A percentile compares a stretch with the other conserved stretches of the same genome.
Evolutionary conservation across 2,113 vertebrate genomes (phyloP).

Genomic region (Eudorcas thomsonii): DNA sequence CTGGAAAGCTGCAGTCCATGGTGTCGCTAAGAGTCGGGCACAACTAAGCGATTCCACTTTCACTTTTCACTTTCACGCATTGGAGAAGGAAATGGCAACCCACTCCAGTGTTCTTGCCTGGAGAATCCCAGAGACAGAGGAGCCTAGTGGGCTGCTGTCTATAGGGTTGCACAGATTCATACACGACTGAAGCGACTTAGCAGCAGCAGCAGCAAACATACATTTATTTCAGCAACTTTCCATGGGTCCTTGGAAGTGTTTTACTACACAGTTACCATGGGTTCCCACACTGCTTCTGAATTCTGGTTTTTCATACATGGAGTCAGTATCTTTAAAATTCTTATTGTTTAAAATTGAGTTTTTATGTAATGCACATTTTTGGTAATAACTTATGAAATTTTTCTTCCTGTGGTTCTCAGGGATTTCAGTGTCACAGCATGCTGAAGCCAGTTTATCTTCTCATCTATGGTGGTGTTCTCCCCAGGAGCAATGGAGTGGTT

Average conservation of each 20-base stretch:
- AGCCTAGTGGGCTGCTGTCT: too few relatives aligned
- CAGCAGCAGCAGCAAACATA: neutral
- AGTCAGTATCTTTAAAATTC: neutral
- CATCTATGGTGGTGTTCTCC: neutral
- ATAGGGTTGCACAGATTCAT: too few relatives aligned
- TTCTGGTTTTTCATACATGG: neutral
- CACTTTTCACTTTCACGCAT: too few relatives aligned
- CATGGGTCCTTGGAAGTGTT: neutral
- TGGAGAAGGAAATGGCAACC: too few relatives aligned
- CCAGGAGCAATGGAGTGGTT: neutral
- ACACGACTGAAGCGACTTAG: too few relatives aligned
- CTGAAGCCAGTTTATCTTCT: neutral
- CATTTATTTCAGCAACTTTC: constrained; percentile 10
- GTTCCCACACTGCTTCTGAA: neutral
- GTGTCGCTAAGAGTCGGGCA: too few relatives aligned
- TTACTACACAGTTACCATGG: neutral
- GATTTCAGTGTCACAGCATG: neutral
- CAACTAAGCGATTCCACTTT: too few relatives aligned
- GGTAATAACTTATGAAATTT: neutral
- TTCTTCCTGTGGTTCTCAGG: neutral
- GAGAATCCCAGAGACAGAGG: too few relatives aligned
- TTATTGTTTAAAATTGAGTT: neutral
- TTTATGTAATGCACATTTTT: neutral
- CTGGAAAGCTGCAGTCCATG: too few relatives aligned
- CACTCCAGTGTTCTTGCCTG: too few relatives aligned